Base-by-base conservation (phyloP, 2,888 invertebrate genomes). In the Villa cingulata region DNA sequence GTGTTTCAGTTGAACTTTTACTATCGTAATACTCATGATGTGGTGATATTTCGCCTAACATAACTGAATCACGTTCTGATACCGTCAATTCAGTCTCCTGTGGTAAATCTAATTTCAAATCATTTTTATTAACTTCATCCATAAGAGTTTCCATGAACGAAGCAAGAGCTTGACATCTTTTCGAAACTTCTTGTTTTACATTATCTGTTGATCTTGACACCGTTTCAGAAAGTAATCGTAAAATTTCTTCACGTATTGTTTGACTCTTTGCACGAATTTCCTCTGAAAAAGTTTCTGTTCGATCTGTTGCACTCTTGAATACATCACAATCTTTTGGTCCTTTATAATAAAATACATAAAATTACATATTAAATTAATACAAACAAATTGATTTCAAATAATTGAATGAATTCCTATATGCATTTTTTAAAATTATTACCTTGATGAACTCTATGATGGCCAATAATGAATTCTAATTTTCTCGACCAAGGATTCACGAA, bases 401-500 rank as follows among this genome's bases (percentile, higher is more conserved):
- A n/a, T n/a, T n/a, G n/a, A n/a, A n/a, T n/a, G n/a, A n/a, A n/a
- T 27, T 2, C 6, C 27, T 27, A 27, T 32, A 29, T 12, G 3
- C 9, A 12, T 32, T 32, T 12, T 14, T 32, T 17, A 37, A 37
- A 37, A 16, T 17, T 15, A 56, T 65, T 67, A 82, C 83, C 66
- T 74, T 83, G 78, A 51, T 86, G 60, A 1, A 92, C 79, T 48
- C 78, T 72, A 69, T 92, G 88, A 62, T 88, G 81, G 29, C 88
- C 91, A 56, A 83, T 82, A 45, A 95, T 81, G 65, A 91, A 90
- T 63, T 95, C 94, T 45, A 95, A 70, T 65, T 85, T 82, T 61
- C 80, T 80, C 0, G 88, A 85, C 94, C 94, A 95, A 0, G 94
- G 94, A 71, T 95, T 94, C 41, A 91, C 78, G 62, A 91, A 92